These are phyloP conservation scores for Pungitius pungitius DNA, from an alignment of 2,113 vertebrate genomes.

Conservation along the genomic window DNA sequence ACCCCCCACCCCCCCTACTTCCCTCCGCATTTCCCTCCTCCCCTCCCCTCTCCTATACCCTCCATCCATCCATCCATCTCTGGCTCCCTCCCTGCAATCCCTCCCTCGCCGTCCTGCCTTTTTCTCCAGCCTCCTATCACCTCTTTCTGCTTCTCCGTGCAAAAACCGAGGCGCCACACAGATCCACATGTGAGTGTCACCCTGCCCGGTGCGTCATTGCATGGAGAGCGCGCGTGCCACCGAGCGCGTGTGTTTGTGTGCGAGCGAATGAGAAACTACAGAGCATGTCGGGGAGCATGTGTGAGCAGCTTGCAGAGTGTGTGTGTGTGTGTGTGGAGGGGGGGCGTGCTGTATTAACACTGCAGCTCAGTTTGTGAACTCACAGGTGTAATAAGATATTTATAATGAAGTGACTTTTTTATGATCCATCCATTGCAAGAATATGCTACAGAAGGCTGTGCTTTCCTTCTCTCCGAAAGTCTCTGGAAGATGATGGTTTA, in stretches of 20 bases:
- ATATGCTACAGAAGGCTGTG: slow-evolving; percentile 4
- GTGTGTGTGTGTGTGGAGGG: not conserved
- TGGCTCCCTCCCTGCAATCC: slow-evolving; percentile 50
- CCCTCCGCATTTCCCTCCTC: slow-evolving; percentile 57
- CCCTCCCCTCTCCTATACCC: slow-evolving; percentile 23
- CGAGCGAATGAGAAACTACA: slow-evolving; percentile 29
- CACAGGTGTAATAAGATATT: slow-evolving; percentile 34
- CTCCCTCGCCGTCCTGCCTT: slow-evolving; percentile 61
- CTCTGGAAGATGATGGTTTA: not conserved
- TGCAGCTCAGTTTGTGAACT: slow-evolving; percentile 27
- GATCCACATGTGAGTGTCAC: slow-evolving; percentile 78
- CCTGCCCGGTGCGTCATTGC: slow-evolving; percentile 56
- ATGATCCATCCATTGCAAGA: slow-evolving; percentile 21
- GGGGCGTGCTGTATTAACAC: slow-evolving; percentile 27
- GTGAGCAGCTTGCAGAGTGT: slow-evolving; percentile 46
- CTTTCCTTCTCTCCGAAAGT: slow-evolving; percentile 5
- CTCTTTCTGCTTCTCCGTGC: slow-evolving; percentile 81
- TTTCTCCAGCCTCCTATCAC: slow-evolving; percentile 68
- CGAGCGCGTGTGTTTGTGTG: slow-evolving; percentile 6
- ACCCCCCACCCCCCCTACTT: slow-evolving; percentile 15
- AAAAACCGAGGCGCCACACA: slow-evolving; percentile 74
- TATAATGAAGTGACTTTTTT: slow-evolving; percentile 29
- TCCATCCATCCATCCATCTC: slow-evolving; percentile 59
- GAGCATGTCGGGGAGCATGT: slow-evolving; percentile 52
- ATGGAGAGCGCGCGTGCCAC: slow-evolving; percentile 34